Percentiles rank a stretch among this genome's conserved stretches.
Conservation (phyloP, 2,113 vertebrate genomes). For the Bungarus multicinctus region DNA sequence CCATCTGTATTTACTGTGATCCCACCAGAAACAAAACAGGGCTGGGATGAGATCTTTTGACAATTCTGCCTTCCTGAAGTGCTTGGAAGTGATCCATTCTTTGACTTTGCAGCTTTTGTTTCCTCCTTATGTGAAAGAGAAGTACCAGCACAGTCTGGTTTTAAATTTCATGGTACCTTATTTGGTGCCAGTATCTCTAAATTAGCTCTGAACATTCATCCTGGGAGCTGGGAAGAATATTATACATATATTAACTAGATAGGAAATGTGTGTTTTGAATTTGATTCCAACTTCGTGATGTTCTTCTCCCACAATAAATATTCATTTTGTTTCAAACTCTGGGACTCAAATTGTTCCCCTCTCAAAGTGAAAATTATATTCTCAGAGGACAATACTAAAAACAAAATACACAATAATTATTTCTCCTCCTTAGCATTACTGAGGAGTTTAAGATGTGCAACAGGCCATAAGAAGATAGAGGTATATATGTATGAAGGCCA, state of each 20-base stretch:
- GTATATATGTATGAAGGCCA: neutral
- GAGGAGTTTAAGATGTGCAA: neutral
- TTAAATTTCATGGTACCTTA: neutral
- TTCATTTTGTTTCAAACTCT: slow-evolving; percentile 57
- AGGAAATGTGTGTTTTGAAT: slow-evolving; percentile 22
- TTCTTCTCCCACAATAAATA: slow-evolving; percentile 26
- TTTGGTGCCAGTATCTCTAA: slow-evolving; percentile 48
- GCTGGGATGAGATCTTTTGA: slow-evolving; percentile 45
- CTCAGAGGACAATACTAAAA: slow-evolving; percentile 49
- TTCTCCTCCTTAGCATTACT: slow-evolving; percentile 23
- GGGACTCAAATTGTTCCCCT: slow-evolving; percentile 54
- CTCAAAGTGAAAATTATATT: slow-evolving; percentile 41
- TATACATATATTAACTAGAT: slow-evolving; percentile 1
- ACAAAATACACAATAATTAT: slow-evolving; percentile 43
- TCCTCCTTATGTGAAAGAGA: slow-evolving; percentile 47
- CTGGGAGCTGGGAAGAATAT: neutral
- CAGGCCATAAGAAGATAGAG: neutral
- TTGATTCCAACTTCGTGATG: slow-evolving; percentile 18
- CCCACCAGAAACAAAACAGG: slow-evolving; percentile 64
- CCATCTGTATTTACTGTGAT: slow-evolving; percentile 65
- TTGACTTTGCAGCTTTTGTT: slow-evolving; percentile 33
- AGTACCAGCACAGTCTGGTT: neutral
- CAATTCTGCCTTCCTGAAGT: slow-evolving; percentile 38
- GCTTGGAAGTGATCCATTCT: slow-evolving; percentile 31
- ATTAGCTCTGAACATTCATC: neutral